Evolutionary conservation across 2,888 invertebrate species (phyloP), one percentile per base, ranked within the genome.

Genomic region (Podabrus alpinus): DNA sequence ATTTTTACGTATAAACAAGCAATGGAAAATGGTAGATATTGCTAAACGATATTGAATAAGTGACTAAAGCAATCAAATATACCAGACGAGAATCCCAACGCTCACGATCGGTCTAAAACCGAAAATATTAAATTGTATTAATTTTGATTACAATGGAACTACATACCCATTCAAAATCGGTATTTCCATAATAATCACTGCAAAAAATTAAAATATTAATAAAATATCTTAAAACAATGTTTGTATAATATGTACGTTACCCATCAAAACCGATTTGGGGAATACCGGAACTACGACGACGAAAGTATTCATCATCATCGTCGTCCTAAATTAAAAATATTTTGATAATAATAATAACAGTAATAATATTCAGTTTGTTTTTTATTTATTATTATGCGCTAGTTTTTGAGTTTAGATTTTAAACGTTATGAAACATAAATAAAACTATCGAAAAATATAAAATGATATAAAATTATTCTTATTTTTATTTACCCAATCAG

Each of bases 1-100:
- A 45, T 45, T n/a, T 15, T 70, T 70, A 73, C 73, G 64, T 19
- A 60, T 75, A 73, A n/a, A 77, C 66, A 11, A 73, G 66, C 10
- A 72, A 9, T 1, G 77, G 77, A 59, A 77, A 77, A 59, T 77
- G 66, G 59, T 77, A 77, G 7, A 71, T 66, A 15, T 77, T 75
- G 24, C 71, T 75, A 29, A 77, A 70, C 15, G 77, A 77, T 9
- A 75, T 69, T 21, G 68, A 73, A 59, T 75, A 77, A 11, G 71
- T 66, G 11, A 75, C 21, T 15, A 75, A 59, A 25, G 75, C 73
- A 7, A 77, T 13, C 1, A 75, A n/a, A 45, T 75, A 77, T 10
- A 75, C 67, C 19, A 77, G 19, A 11, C 77, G 66, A 7, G 71
- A 71, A 5, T 67, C 60, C 77, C 77, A 77, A 25, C 71, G 71